A percentile compares a stretch with the other conserved stretches of the same genome.
These are phyloP conservation scores for Leuciscus waleckii DNA, from an alignment of 2,797 vertebrate genomes.

Conservation along the genomic window DNA sequence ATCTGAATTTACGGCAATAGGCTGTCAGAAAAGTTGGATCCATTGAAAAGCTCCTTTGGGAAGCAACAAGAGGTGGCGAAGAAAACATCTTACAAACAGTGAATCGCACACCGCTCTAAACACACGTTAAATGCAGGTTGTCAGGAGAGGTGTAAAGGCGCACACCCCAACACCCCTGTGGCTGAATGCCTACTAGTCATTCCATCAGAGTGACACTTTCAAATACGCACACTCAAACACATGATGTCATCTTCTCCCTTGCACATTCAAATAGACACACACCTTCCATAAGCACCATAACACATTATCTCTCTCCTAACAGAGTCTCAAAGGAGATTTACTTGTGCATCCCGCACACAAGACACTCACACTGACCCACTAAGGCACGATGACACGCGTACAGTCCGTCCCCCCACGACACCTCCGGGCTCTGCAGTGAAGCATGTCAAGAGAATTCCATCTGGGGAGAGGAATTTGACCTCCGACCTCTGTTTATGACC, in stretches of 20 bases:
- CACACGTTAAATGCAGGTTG: slow-evolving; percentile 30
- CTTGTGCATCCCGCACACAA: slow-evolving; percentile 16
- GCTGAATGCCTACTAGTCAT: slow-evolving; percentile 29
- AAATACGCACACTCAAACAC: slow-evolving; percentile 36
- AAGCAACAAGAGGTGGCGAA: not conserved
- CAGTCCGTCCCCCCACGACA: slow-evolving; percentile 17
- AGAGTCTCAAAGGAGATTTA: slow-evolving; percentile 2
- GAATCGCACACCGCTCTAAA: not conserved
- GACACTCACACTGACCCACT: slow-evolving; percentile 25
- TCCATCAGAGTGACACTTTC: slow-evolving; percentile 33
- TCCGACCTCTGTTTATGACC: slow-evolving; percentile 70
- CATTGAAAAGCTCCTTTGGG: slow-evolving; percentile 10
- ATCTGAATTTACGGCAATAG: slow-evolving; percentile 18
- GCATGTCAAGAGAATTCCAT: slow-evolving; percentile 71
- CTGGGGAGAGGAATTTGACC: slow-evolving; percentile 75
- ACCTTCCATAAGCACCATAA: not conserved
- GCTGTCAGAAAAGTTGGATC: not conserved
- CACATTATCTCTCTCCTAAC: slow-evolving; percentile 9
- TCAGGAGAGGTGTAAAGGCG: slow-evolving; percentile 33
- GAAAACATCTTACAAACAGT: slow-evolving; percentile 30
- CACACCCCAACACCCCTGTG: slow-evolving; percentile 43
- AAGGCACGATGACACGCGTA: slow-evolving; percentile 20
- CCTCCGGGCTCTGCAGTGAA: slow-evolving; percentile 36
- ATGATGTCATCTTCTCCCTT: slow-evolving; percentile 26
- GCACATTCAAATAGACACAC: slow-evolving; percentile 9